Conservation (phyloP, 2,113 vertebrate species). For the Girardinichthys multiradiatus region DNA sequence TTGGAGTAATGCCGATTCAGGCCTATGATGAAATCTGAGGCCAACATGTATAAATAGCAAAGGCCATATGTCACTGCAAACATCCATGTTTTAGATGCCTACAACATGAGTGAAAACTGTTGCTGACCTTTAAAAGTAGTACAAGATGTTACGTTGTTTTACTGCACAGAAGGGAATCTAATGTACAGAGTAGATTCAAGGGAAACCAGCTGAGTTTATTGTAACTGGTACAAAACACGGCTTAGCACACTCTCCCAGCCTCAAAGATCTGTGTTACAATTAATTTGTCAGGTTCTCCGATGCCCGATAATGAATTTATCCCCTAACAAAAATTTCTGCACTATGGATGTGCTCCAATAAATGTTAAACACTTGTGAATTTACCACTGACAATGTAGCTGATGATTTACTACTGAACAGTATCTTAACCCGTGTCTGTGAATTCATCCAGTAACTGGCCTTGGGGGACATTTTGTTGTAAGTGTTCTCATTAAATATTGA, state of each 20-base stretch:
- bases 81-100: slow-evolving; percentile 16
- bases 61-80: slow-evolving; percentile 14
- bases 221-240: background rate
- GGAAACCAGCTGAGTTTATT: slow-evolving; percentile 9
- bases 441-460: slow-evolving; percentile 68
- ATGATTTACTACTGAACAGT: slow-evolving; percentile 29
- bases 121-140: slow-evolving; percentile 45
- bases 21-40: too few species aligned
- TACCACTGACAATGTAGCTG: slow-evolving; percentile 24
- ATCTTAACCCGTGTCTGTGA: slow-evolving; percentile 31
- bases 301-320: slow-evolving; percentile 3
- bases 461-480: slow-evolving; percentile 74
- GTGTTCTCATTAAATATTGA: slow-evolving; percentile 79
- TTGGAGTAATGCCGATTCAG: too few species aligned
- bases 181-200: slow-evolving; percentile 10
- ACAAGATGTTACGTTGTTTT: background rate
- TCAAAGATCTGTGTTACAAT: slow-evolving; percentile 8
- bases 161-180: slow-evolving; percentile 11
- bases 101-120: slow-evolving; percentile 10
- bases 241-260: background rate
- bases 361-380: slow-evolving; percentile 17
- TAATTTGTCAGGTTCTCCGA: background rate
- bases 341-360: slow-evolving; percentile 1
- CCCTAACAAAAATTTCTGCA: background rate
- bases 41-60: background rate